These are phyloP conservation scores for Augochlora pura DNA, from an alignment of 1,140 invertebrate species.

Conservation along the genomic window DNA sequence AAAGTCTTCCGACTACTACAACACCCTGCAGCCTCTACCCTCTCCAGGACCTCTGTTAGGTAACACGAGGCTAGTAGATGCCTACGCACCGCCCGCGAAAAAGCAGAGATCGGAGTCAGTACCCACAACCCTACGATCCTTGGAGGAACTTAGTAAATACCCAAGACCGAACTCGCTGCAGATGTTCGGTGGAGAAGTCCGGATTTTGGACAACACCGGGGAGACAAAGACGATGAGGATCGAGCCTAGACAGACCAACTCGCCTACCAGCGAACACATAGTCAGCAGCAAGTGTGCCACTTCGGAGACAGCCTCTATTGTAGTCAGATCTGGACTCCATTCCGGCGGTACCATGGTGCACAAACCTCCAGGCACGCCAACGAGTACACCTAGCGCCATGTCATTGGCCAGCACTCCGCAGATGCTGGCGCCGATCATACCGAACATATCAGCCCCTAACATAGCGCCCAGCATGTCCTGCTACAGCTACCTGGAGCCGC, in stretches of 20 bases:
- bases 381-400: constrained; percentile 66
- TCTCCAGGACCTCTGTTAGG: constrained; percentile 90
- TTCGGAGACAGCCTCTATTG: constrained; percentile 82
- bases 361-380: constrained; percentile 78
- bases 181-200: constrained; percentile 89
- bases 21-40: constrained; percentile 82
- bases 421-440: constrained; percentile 81
- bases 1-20: constrained; percentile 73
- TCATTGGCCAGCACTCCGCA: constrained; percentile 82
- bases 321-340: constrained; percentile 87
- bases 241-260: constrained; percentile 81
- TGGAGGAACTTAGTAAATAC: constrained; percentile 82
- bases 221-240: constrained; percentile 87
- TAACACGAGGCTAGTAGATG: constrained; percentile 88
- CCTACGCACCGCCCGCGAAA: constrained; percentile 80
- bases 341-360: constrained; percentile 87
- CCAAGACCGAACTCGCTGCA: constrained; percentile 82
- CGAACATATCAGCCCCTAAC: constrained; percentile 82
- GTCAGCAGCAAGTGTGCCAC: constrained; percentile 63
- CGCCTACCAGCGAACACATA: constrained; percentile 66
- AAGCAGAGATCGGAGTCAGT: constrained; percentile 80
- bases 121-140: constrained; percentile 78
- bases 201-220: constrained; percentile 84
- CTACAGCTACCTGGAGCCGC: constrained; percentile 73
- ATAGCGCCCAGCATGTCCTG: constrained; percentile 78